Percentiles rank a stretch among this genome's conserved stretches.
These are phyloP conservation scores for Plutella xylostella DNA, from an alignment of 2,888 invertebrate genomes.

Conservation along the genomic window DNA sequence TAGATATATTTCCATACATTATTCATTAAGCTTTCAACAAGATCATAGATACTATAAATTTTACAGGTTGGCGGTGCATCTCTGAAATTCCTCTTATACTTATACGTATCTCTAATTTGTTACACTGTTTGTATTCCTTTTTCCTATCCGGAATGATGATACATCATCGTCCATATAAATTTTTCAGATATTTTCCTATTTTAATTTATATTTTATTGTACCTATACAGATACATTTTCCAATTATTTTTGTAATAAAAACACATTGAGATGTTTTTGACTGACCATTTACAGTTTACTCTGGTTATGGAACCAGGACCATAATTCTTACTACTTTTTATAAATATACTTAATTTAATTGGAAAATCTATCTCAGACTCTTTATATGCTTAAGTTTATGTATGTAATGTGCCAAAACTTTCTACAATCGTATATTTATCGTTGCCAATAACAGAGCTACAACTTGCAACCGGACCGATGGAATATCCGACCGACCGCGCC, in stretches of 20 bases:
- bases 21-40: neutral
- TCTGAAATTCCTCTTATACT: too few species aligned
- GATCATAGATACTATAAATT: neutral
- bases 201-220: constrained; percentile 3
- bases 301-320: too few species aligned
- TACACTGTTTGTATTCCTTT: too few species aligned
- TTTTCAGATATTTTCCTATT: neutral
- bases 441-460: constrained; percentile 50
- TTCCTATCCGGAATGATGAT: too few species aligned
- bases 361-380: too few species aligned
- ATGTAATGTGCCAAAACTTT: too few species aligned
- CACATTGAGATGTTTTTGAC: too few species aligned
- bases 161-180: neutral
- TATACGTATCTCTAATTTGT: neutral
- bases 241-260: too few species aligned
- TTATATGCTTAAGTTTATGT: constrained; percentile 21
- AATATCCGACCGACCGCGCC: constrained; percentile 64
- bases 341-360: too few species aligned
- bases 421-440: neutral
- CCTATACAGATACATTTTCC: neutral
- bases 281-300: too few species aligned
- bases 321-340: too few species aligned
- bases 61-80: constrained; percentile 9
- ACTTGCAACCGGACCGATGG: constrained; percentile 62
- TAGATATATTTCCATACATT: neutral